Evolutionary conservation across 2,113 vertebrate species (phyloP).

Genomic region (Bettongia penicillata): DNA sequence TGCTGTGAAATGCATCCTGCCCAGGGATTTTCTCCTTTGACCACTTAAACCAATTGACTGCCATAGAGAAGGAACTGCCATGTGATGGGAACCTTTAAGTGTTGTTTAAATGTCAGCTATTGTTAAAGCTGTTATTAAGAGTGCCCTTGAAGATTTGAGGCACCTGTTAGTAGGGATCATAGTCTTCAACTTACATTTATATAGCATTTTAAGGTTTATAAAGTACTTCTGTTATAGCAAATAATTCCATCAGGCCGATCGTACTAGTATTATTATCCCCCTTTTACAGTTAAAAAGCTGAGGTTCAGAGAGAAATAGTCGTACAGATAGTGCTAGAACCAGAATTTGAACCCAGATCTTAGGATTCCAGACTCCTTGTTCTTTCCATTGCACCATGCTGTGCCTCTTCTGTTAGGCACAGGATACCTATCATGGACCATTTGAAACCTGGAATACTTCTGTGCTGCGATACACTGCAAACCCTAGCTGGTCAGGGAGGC

Average conservation of each 20-base stretch:
- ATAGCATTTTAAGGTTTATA: neutral
- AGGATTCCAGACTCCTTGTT: neutral
- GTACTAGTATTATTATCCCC: neutral
- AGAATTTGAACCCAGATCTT: neutral
- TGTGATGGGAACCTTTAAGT: neutral
- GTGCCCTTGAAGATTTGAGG: neutral
- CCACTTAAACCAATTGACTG: neutral
- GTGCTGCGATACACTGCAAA: neutral
- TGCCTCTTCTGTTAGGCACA: neutral
- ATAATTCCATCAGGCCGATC: neutral
- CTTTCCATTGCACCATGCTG: neutral
- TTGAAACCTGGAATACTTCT: conserved; percentile 2
- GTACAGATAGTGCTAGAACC: neutral
- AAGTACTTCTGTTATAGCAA: neutral
- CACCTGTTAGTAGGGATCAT: neutral
- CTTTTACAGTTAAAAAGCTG: neutral
- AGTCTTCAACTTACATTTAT: neutral
- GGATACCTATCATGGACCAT: neutral
- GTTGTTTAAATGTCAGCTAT: neutral
- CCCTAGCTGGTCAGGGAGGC: neutral
- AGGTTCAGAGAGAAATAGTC: neutral
- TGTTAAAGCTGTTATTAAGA: neutral
- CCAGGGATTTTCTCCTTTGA: neutral
- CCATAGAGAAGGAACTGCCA: neutral
- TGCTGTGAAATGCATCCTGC: neutral